Base-by-base conservation (phyloP, 2,888 invertebrate genomes). In the Hypomecis atomaria region DNA sequence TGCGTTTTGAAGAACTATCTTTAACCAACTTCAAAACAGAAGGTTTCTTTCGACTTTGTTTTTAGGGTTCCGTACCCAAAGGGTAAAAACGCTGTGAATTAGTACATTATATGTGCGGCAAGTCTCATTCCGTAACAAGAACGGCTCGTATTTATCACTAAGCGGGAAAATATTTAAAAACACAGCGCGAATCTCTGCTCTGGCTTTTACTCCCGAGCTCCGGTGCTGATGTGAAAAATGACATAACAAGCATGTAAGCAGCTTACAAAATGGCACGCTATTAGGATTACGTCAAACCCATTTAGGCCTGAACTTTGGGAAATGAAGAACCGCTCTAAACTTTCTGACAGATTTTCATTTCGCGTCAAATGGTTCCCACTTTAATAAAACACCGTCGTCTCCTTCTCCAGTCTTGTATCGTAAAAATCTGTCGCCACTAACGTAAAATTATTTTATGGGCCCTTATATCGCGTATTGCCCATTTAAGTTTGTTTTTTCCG, bases 401-500 rank as follows among this genome's bases (percentile, higher is more conserved):
- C 57, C 58, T 43, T 65, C 67, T 67, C 57, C 57, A 56, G 61
- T 66, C 60, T 67, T 66, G 62, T 62, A 69, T 77, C 78, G 78
- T 85, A 84, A 86, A 85, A 86, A 81, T 80, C 78, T 79, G 77
- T 82, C 75, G 73, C 66, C 69, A 78, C 78, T 78, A 81, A 77
- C 80, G 78, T 84, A 81, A 84, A 83, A 83, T 84, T 74, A 78
- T 81, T 83, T 86, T 82, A 85, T 81, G 75, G 71, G 67, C 77
- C 69, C 74, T 82, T 78, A 78, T 76, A 72, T 66, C 68, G 71
- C 75, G 71, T 76, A 82, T 73, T 75, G 71, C 62, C 75, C 77
- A 76, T 82, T 84, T 79, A 79, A 83, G 79, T 70, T 75, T 69
- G 71, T 75, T 77, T 80, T 78, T 73, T 70, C 67, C 62, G 67